Conservation (phyloP, 2,113 vertebrate genomes). For the Ochotona curzoniae region DNA sequence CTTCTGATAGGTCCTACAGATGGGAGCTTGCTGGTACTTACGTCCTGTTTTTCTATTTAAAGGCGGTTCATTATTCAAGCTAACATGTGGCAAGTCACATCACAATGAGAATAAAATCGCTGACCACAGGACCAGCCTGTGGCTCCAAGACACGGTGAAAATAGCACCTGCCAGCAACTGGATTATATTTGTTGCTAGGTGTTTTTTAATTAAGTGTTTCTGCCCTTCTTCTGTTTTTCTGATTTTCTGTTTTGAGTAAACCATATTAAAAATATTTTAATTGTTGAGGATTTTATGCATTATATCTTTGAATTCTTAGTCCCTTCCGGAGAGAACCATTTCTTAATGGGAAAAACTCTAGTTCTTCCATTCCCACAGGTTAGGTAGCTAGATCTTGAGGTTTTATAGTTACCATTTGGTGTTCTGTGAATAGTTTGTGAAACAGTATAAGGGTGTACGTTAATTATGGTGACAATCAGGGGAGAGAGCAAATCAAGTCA, state of each 20-base stretch:
- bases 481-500: background rate
- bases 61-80: constrained; percentile 61
- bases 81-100: constrained; percentile 73
- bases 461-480: background rate
- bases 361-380: background rate
- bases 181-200: background rate
- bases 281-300: background rate
- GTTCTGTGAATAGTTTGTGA: background rate
- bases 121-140: constrained; percentile 33
- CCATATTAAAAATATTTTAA: background rate
- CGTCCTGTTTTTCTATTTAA: constrained; percentile 74
- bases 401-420: background rate
- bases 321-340: background rate
- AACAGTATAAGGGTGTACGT: background rate
- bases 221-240: background rate
- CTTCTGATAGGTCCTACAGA: constrained; percentile 57
- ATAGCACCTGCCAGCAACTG: background rate
- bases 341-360: background rate
- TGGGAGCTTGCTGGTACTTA: constrained; percentile 64
- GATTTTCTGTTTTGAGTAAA: background rate
- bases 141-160: constrained; percentile 16
- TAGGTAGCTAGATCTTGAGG: background rate
- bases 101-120: constrained; percentile 49
- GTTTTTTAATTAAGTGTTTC: background rate
- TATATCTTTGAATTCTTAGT: constrained; percentile 38